Evolutionary conservation across 2,888 invertebrate genomes (phyloP), one percentile per base, ranked within the genome.

Genomic region (Drosophila pegasa): DNA sequence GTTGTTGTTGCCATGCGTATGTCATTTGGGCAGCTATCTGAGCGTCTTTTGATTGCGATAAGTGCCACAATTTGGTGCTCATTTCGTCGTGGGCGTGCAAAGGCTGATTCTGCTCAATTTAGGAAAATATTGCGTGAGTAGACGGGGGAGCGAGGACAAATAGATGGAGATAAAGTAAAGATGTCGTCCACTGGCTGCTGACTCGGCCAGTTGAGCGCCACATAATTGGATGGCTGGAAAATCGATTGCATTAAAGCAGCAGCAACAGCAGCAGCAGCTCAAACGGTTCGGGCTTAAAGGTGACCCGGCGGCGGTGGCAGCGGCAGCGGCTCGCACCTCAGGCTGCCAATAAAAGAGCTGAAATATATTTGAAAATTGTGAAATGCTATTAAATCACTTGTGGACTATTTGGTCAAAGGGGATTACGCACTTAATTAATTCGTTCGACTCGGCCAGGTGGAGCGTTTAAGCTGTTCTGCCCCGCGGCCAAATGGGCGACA

Each of bases 391-490:
- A 12, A n/a, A 37, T 29, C 16, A 20, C 8, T 48, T 27, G 27
- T 27, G 18, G 3, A 9, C 4, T 12, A 27, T 57, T 47, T n/a
- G 27, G 27, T 29, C 37, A 37, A 35, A 12, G 6, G 14, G 50
- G 14, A 16, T 35, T 43, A 35, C 27, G 27, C 16, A 45, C 22
- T 69, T 77, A 81, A 78, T 67, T 77, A 81, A 70, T 69, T 62
- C 57, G 51, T 22, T 51, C 41, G 51, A 50, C 55, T 62, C 50
- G 29, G 47, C 55, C 62, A 66, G 56, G 52, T 78, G 60, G 61
- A 70, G 63, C 74, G 69, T 74, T 78, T 47, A 69, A 62, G 37
- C 43, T n/a, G 14, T 27, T 18, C 0, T n/a, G 14, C 27, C 20
- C 12, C 8, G 5, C 14, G 47, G 25, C 27, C 20, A 22, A 25